Evolutionary conservation across 2,888 invertebrate species (phyloP).

Genomic region (Sisyra nigra): DNA sequence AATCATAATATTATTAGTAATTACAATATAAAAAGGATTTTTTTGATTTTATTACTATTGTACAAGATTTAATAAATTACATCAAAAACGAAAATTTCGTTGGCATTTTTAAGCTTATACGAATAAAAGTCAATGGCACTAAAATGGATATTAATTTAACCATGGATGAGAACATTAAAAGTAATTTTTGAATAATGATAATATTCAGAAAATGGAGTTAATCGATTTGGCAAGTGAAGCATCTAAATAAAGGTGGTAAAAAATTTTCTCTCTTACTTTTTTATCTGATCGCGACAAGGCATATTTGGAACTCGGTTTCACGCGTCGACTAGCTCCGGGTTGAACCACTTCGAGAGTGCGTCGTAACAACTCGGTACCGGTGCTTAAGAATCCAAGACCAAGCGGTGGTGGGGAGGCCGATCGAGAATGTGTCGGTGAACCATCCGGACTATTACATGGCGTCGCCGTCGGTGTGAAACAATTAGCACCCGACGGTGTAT

Average conservation of each 20-base stretch:
- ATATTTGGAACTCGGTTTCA: conserved; percentile 22
- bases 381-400: conserved; percentile 34
- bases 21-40: too few species aligned
- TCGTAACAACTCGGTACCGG: conserved; percentile 47
- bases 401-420: conserved; percentile 39
- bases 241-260: too few species aligned
- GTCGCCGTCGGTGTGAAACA: conserved; percentile 71
- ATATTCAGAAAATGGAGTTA: too few species aligned
- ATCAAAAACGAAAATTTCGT: too few species aligned
- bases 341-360: conserved; percentile 33
- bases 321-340: conserved; percentile 11
- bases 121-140: too few species aligned
- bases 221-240: too few species aligned
- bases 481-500: conserved; percentile 44
- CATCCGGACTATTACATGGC: conserved; percentile 73
- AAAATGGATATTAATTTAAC: too few species aligned
- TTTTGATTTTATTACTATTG: too few species aligned
- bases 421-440: conserved; percentile 38
- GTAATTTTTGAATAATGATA: too few species aligned
- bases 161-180: too few species aligned
- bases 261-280: conserved; percentile 17
- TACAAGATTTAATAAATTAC: too few species aligned
- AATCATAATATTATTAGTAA: too few species aligned
- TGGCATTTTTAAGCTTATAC: background rate
- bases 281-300: conserved; percentile 24